phyloP scores from a whole-genome alignment of 2,797 vertebrate genomes.

The Lutjanus campechanus region DNA sequence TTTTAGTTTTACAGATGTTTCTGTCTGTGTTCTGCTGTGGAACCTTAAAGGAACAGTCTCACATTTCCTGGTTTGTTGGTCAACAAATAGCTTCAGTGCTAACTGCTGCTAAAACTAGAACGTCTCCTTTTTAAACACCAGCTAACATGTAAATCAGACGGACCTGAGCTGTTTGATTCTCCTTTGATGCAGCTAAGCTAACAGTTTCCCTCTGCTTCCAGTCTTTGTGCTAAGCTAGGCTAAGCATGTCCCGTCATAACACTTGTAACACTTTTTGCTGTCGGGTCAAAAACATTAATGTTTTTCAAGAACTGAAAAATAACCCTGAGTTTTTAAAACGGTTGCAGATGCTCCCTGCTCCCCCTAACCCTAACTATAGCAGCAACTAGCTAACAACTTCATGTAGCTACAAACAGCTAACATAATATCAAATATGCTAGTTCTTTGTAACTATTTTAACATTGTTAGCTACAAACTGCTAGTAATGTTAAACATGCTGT shows the following conservation, averaged over 20 bases:
- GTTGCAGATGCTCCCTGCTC: too few species aligned
- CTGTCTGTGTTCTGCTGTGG: constrained; percentile 38
- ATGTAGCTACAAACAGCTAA: neutral
- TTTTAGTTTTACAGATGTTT: neutral
- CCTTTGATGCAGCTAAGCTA: neutral
- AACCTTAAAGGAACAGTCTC: constrained; percentile 57
- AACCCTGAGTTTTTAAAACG: too few species aligned
- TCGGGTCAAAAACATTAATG: too few species aligned
- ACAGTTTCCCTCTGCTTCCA: neutral
- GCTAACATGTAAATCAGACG: neutral
- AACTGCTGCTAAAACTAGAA: neutral
- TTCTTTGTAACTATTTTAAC: too few species aligned
- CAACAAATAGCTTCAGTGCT: neutral
- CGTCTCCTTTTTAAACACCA: neutral
- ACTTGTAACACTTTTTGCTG: too few species aligned
- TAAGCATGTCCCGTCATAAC: neutral
- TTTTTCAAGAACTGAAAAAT: too few species aligned
- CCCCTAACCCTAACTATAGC: too few species aligned
- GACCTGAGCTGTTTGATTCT: neutral
- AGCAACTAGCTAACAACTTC: too few species aligned
- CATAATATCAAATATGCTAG: neutral
- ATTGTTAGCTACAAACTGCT: too few species aligned
- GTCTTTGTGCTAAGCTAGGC: constrained; percentile 8
- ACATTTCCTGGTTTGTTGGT: neutral
- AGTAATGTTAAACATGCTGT: too few species aligned